phyloP scores from a whole-genome alignment of 2,888 invertebrate genomes.

The Mycogona germanica region DNA sequence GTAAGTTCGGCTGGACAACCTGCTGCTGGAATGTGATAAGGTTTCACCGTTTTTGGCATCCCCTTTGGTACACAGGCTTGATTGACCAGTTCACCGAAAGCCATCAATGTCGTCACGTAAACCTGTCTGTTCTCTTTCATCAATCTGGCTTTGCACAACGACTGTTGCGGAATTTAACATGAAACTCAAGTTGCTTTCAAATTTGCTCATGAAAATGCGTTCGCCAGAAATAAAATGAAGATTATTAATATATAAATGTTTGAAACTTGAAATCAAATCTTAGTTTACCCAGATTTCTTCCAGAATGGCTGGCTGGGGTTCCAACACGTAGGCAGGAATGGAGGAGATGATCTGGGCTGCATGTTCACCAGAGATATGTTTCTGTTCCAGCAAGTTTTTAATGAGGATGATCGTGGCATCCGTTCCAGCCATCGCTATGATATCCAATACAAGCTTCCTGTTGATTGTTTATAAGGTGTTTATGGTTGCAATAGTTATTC shows the following conservation, averaged over 20 bases:
- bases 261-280: neutral
- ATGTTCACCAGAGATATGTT: slow-evolving; percentile 25
- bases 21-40: slow-evolving; percentile 1
- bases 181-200: no score
- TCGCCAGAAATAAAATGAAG: slow-evolving; percentile 16
- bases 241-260: neutral
- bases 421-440: slow-evolving; percentile 31
- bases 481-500: no score
- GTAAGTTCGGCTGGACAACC: slow-evolving; percentile 10
- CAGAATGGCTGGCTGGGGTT: slow-evolving; percentile 31
- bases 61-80: slow-evolving; percentile 28
- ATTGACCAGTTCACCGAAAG: slow-evolving; percentile 29
- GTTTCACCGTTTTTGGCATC: slow-evolving; percentile 10
- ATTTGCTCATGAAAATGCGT: neutral
- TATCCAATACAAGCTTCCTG: slow-evolving; percentile 29
- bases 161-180: neutral
- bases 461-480: neutral
- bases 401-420: slow-evolving; percentile 30
- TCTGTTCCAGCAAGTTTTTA: slow-evolving; percentile 28
- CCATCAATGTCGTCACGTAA: slow-evolving; percentile 26
- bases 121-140: slow-evolving; percentile 16
- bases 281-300: slow-evolving; percentile 29
- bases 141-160: slow-evolving; percentile 8
- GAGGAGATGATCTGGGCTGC: slow-evolving; percentile 27
- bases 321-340: slow-evolving; percentile 28